phyloP scores from a whole-genome alignment of 2,888 invertebrate genomes.

The Apotomis capreana region DNA sequence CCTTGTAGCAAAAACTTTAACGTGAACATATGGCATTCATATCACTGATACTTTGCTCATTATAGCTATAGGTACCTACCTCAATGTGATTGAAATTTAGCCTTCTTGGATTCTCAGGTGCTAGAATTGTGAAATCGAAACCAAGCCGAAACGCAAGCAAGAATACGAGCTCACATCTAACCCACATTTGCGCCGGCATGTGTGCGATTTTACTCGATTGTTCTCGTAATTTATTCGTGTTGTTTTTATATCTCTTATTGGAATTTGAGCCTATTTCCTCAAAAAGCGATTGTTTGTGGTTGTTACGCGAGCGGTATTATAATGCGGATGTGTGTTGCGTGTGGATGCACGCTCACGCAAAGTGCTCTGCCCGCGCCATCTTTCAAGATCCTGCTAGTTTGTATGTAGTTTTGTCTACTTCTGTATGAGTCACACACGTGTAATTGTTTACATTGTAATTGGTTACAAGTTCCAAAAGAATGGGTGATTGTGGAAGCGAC shows the following conservation, averaged over 20 bases:
- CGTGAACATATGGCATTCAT: too few species aligned
- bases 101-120: too few species aligned
- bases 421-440: conserved; percentile 1
- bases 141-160: too few species aligned
- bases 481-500: too few species aligned
- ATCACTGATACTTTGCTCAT: too few species aligned
- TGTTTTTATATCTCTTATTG: conserved; percentile 13
- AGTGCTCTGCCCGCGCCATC: conserved; percentile 41
- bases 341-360: conserved; percentile 46
- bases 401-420: conserved; percentile 11
- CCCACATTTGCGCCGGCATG: not conserved
- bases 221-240: not conserved
- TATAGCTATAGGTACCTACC: too few species aligned
- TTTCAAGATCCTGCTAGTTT: conserved; percentile 24
- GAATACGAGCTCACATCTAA: not conserved
- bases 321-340: conserved; percentile 56
- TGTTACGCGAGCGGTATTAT: conserved; percentile 54
- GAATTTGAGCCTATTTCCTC: conserved; percentile 52
- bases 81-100: too few species aligned
- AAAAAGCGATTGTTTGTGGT: conserved; percentile 54
- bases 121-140: too few species aligned
- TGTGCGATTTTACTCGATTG: not conserved
- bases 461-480: too few species aligned
- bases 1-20: too few species aligned
- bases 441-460: too few species aligned